These are phyloP conservation scores for Scaptomyza pallida DNA, from an alignment of 1,140 invertebrate genomes.

Conservation along the genomic window DNA sequence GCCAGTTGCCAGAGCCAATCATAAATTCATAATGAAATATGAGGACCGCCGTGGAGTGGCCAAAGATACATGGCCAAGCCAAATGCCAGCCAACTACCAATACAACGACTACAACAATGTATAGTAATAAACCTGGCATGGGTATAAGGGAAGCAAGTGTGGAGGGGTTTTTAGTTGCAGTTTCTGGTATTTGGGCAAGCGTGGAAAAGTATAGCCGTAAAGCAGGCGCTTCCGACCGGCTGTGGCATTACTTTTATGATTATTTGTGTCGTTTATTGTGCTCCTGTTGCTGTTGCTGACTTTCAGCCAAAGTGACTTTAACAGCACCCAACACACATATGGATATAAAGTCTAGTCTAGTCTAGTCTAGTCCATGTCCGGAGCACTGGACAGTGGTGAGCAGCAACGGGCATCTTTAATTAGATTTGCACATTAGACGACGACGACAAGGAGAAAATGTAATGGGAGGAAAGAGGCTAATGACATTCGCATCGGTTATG, in stretches of 20 bases:
- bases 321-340: slow-evolving; percentile 54
- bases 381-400: slow-evolving; percentile 14
- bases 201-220: slow-evolving; percentile 22
- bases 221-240: slow-evolving; percentile 40
- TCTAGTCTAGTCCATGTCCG: slow-evolving; percentile 39
- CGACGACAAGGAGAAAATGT: slow-evolving; percentile 5
- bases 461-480: slow-evolving; percentile 41
- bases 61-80: slow-evolving; percentile 46
- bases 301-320: slow-evolving; percentile 46
- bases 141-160: slow-evolving; percentile 23
- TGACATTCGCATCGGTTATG: slow-evolving; percentile 65
- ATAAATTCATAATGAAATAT: slow-evolving; percentile 81
- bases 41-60: slow-evolving; percentile 30
- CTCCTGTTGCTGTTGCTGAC: slow-evolving; percentile 11
- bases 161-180: slow-evolving; percentile 14
- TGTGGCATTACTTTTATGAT: slow-evolving; percentile 80
- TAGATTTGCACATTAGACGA: slow-evolving; percentile 75
- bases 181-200: slow-evolving; percentile 49
- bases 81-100: slow-evolving; percentile 25
- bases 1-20: slow-evolving; percentile 55
- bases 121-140: slow-evolving; percentile 56
- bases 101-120: slow-evolving; percentile 45
- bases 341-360: slow-evolving; percentile 17
- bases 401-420: slow-evolving; percentile 65
- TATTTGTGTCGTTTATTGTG: slow-evolving; percentile 76